Evolutionary conservation across 2,797 vertebrate genomes (phyloP), one percentile per base, ranked within the genome.

Genomic region (Ataeniobius toweri): DNA sequence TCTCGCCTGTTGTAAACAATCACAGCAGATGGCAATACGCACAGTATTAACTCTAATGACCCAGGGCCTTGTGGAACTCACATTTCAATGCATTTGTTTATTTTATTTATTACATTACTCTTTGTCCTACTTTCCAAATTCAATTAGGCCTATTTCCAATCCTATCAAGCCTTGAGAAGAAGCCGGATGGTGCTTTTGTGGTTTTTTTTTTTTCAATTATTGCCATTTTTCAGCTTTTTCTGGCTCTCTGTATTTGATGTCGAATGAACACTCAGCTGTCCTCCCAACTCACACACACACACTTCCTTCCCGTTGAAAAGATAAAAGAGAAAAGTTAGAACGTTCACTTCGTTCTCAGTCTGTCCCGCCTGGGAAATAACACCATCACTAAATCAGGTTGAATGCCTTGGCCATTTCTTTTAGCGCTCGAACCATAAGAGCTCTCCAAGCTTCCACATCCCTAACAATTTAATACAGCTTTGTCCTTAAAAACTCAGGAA

Each of bases 1-100:
- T 96, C 95, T 93, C 95, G 94, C 90, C 95, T 94, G 96, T 96
- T 96, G 96, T 97, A 97, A 98, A 97, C 96, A 98, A 96, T 97
- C 95, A 89, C 95, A 94, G 94, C 98, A 98, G 98, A 98, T 98
- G 97, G 97, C 95, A 93, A 94, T 95, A 95, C 77, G 84, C 83
- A 86, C 91, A 18, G 95, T 95, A 96, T 97, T 96, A 96, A 95
- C 95, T 86, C 91, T 96, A 97, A 96, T 96, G 96, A 97, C 97
- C 97, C 91, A 89, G 85, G 93, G 93, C 95, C 93, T 93, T 75
- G 90, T 91, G 94, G 94, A 95, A 94, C 95, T 95, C 93, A 94
- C 95, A 94, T 94, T 93, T 94, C 91, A 88, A 86, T 76, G 88
- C 80, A 87, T 94, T 94, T 96, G 94, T 95, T 95, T 95, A 94